Conservation (phyloP, 2,888 invertebrate species). For the Melanostoma mellinum region DNA sequence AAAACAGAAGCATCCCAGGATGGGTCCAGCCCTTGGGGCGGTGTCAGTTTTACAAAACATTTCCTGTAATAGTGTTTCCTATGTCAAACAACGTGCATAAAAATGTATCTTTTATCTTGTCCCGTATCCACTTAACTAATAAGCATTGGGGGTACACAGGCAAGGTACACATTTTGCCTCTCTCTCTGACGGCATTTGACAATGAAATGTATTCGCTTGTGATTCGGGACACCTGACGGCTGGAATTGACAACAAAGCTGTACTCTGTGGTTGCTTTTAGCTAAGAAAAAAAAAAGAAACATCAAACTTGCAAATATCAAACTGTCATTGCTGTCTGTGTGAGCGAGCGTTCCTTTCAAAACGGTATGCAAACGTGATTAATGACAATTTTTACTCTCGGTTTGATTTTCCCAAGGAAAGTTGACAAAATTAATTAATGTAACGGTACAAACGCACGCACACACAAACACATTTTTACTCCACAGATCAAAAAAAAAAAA, state of each 20-base stretch:
- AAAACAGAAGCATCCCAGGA: conserved; percentile 16
- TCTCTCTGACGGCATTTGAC: conserved; percentile 4
- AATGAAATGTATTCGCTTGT: conserved; percentile 46
- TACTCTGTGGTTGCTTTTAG: conserved; percentile 44
- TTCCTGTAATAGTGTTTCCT: conserved; percentile 64
- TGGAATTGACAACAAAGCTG: conserved; percentile 54
- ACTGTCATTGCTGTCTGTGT: conserved; percentile 14
- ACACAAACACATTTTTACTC: too few relatives aligned
- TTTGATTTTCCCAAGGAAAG: conserved; percentile 40
- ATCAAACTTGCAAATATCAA: conserved; percentile 54
- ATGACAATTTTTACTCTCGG: conserved; percentile 42
- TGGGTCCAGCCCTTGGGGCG: conserved; percentile 62
- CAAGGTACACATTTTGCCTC: background rate
- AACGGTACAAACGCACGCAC: conserved; percentile 14
- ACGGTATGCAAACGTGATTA: conserved; percentile 61
- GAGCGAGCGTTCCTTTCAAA: background rate
- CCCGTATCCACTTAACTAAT: conserved; percentile 60
- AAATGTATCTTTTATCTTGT: conserved; percentile 55
- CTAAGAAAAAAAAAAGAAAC: conserved; percentile 6
- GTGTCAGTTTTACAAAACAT: conserved; percentile 66
- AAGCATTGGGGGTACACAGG: conserved; percentile 30
- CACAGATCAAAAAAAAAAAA: background rate
- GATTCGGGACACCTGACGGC: conserved; percentile 56
- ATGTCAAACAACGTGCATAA: conserved; percentile 44
- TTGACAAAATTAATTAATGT: conserved; percentile 67